These are phyloP conservation scores for Chionis minor DNA, from an alignment of 2,113 vertebrate species.

Conservation along the genomic window DNA sequence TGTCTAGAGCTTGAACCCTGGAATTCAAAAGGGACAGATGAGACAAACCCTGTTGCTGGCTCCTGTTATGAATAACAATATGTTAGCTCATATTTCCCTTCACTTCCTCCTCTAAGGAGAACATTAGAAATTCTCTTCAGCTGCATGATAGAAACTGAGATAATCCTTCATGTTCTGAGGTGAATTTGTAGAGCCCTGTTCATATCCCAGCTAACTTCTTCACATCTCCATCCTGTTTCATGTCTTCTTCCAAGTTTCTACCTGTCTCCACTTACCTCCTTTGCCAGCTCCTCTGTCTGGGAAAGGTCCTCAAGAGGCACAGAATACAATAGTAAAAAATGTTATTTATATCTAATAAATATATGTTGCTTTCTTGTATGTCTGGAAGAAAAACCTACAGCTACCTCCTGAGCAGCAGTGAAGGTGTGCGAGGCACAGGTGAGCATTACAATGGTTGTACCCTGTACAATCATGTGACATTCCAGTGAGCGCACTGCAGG, in stretches of 20 bases:
- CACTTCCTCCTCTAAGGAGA: neutral
- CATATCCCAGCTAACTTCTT: neutral
- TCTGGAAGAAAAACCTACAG: neutral
- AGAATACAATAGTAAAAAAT: neutral
- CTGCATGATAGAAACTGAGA: neutral
- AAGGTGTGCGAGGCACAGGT: neutral
- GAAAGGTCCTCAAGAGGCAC: neutral
- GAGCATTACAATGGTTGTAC: neutral
- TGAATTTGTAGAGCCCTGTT: neutral
- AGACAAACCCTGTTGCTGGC: neutral
- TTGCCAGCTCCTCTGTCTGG: neutral
- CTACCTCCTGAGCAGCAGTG: neutral
- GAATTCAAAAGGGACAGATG: neutral
- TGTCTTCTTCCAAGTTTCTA: neutral
- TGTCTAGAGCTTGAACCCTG: conserved; percentile 25
- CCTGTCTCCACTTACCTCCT: neutral
- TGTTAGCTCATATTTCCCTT: neutral
- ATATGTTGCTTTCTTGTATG: neutral
- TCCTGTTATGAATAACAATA: neutral
- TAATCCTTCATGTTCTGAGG: neutral
- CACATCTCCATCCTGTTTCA: neutral
- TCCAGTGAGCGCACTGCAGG: neutral
- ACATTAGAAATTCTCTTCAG: neutral
- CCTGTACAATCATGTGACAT: neutral
- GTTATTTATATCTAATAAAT: neutral